phyloP scores from a whole-genome alignment of 2,797 vertebrate genomes.

The Kryptolebias ocellatus region DNA sequence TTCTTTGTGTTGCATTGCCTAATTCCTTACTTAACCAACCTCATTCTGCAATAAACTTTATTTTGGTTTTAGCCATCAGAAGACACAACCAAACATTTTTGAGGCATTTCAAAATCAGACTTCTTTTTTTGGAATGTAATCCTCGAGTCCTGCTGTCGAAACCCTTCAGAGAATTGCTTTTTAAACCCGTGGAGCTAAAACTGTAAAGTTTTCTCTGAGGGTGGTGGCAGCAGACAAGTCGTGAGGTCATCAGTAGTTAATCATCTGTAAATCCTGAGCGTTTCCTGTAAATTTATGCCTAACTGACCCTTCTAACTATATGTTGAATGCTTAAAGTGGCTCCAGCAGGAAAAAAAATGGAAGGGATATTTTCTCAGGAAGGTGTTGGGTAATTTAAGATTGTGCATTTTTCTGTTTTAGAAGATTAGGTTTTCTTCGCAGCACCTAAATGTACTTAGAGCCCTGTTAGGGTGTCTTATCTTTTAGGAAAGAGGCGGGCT shows the following conservation, averaged over 20 bases:
- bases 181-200: background rate
- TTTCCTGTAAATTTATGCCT: background rate
- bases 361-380: background rate
- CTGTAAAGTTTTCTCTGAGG: background rate
- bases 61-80: too few relatives aligned
- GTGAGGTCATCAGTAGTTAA: background rate
- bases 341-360: background rate
- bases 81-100: too few relatives aligned
- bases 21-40: background rate
- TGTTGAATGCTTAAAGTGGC: background rate
- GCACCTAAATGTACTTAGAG: constrained; percentile 14
- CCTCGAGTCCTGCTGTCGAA: too few relatives aligned
- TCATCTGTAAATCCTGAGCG: background rate
- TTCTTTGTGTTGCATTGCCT: background rate
- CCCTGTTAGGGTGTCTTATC: constrained; percentile 27
- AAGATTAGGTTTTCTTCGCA: constrained; percentile 6
- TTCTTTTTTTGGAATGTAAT: too few relatives aligned
- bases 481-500: background rate
- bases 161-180: background rate
- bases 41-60: background rate
- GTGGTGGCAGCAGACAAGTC: background rate
- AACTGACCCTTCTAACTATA: background rate
- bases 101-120: too few relatives aligned
- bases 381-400: background rate
- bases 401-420: background rate